Base-by-base conservation (phyloP, 2,113 vertebrate species). In the Loxodonta africana region DNA sequence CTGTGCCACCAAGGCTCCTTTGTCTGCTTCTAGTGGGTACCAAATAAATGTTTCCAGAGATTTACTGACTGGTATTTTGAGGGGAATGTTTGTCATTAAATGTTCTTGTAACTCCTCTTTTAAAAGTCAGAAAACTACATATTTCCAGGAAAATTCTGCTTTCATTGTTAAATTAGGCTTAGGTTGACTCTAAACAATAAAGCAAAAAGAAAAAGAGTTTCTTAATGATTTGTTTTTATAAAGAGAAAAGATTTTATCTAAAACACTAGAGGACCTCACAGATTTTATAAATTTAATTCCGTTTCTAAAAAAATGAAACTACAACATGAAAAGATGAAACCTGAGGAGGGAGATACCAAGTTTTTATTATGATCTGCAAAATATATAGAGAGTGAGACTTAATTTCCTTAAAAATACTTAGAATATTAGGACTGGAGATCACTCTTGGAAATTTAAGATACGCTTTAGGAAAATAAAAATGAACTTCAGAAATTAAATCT, bases 201-300 rank as follows among this genome's bases (percentile, higher is more conserved):
- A 91, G 48, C 63, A 91, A 95, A 94, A 94, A 87, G 12, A 83
- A 60, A 93, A 30, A 90, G 86, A 87, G 30, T 65, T 95, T 51
- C 81, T 85, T 94, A 83, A 86, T 90, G 44, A 80, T 94, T 92
- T 94, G 83, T 63, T 89, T 92, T 95, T 91, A 94, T 89, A 76
- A 80, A 74, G 91, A 92, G n/a, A 17, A 93, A 82, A 97, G 14
- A 69, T 44, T 93, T 91, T 95, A 89, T 90, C 67, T 53, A 73
- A 83, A 95, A 85, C 78, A 83, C 80, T 87, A 78, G 41, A 84
- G 53, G 65, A 74, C 28, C 21, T 5, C 30, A 25, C 7, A 87
- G 41, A 94, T 81, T 84, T 91, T 18, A 37, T 88, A 90, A 93
- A 83, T 53, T 88, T 95, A 83, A 95, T 90, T 95, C 25, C 23